Percentiles rank a stretch among this genome's conserved stretches.
These are phyloP conservation scores for Limnodromus scolopaceus DNA, from an alignment of 2,797 vertebrate genomes.

Conservation along the genomic window DNA sequence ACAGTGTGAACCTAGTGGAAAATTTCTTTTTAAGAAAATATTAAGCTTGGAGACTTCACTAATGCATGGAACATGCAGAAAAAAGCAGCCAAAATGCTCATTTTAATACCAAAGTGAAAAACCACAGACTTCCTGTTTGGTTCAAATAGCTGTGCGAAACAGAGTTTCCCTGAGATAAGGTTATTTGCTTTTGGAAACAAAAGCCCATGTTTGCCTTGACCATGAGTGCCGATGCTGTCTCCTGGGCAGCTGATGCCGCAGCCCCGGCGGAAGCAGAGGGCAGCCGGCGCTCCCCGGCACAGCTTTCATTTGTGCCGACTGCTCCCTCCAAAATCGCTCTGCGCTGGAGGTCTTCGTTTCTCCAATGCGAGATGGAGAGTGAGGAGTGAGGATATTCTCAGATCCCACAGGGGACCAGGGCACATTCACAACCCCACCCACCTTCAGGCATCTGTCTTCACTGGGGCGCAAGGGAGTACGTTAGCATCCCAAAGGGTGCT, in stretches of 20 bases:
- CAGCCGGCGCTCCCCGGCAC: background rate
- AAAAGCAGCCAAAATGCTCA: background rate
- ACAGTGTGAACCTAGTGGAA: background rate
- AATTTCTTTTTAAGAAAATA: background rate
- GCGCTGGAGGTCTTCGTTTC: background rate
- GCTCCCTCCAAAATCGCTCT: background rate
- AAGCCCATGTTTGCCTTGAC: background rate
- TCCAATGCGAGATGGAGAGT: no score
- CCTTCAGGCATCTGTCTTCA: background rate
- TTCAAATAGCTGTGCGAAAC: background rate
- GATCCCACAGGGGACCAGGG: fast-evolving
- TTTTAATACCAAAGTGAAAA: slow-evolving; percentile 10
- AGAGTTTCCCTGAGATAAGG: slow-evolving; percentile 4
- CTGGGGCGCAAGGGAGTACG: fast-evolving
- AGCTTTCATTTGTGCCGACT: background rate
- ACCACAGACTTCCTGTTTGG: background rate
- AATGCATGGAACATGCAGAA: background rate
- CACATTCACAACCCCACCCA: background rate
- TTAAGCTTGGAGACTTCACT: background rate
- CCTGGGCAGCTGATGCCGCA: background rate
- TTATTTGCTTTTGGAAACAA: background rate
- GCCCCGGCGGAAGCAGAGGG: background rate
- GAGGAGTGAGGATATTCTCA: background rate
- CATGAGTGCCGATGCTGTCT: background rate
- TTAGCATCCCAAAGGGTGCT: fast-evolving